phyloP scores from a whole-genome alignment of 1,140 invertebrate species.

The Grapholita molesta region DNA sequence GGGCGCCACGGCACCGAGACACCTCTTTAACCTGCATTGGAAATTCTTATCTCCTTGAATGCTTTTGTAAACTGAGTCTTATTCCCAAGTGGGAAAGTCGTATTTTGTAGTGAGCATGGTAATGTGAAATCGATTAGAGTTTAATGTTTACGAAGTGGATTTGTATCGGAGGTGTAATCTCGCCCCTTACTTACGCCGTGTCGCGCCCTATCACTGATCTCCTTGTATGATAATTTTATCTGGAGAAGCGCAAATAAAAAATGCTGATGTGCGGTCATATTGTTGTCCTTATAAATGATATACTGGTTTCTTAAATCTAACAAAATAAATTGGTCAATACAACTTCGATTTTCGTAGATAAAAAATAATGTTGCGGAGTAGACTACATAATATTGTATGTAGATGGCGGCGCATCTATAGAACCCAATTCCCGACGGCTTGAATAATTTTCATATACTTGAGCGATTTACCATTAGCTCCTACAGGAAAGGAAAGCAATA shows the following conservation, averaged over 20 bases:
- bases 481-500: too few species aligned
- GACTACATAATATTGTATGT: too few species aligned
- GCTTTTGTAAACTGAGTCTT: constrained; percentile 24
- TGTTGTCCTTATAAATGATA: too few species aligned
- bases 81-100: constrained; percentile 23
- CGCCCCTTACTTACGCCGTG: constrained; percentile 29
- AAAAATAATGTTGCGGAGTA: too few species aligned
- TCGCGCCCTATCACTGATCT: constrained; percentile 22
- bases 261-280: neutral
- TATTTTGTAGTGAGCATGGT: constrained; percentile 19
- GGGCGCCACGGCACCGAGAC: constrained; percentile 48
- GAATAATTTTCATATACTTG: too few species aligned
- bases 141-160: constrained; percentile 56
- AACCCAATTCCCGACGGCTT: too few species aligned
- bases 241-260: constrained; percentile 25
- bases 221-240: neutral
- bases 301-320: too few species aligned
- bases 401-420: too few species aligned
- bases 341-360: too few species aligned
- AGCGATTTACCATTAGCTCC: too few species aligned
- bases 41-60: neutral
- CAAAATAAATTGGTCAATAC: too few species aligned
- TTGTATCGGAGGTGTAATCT: constrained; percentile 61
- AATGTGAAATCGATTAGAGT: constrained; percentile 48
- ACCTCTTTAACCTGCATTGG: constrained; percentile 27